These are phyloP conservation scores for Apis cerana DNA, from an alignment of 1,140 invertebrate genomes.

Conservation along the genomic window DNA sequence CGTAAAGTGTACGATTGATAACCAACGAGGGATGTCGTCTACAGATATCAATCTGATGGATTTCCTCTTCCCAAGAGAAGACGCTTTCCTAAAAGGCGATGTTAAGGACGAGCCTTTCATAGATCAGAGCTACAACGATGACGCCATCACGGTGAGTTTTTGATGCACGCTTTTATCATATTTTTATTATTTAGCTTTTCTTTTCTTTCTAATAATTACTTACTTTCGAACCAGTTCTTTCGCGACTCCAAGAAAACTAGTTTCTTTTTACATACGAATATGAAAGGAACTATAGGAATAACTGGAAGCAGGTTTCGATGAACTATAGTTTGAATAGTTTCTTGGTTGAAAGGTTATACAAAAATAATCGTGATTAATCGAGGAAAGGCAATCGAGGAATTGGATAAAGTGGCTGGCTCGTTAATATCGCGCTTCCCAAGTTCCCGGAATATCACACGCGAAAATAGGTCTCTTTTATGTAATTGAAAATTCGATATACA, in stretches of 20 bases:
- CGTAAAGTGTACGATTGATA: not conserved
- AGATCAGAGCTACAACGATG: constrained; percentile 59
- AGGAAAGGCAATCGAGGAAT: not conserved
- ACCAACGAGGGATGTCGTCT: constrained; percentile 31
- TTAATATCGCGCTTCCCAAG: not conserved
- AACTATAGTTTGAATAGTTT: not conserved
- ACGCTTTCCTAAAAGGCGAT: constrained; percentile 65
- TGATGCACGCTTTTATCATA: not conserved
- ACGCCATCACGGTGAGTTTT: constrained; percentile 66
- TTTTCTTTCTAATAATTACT: no score
- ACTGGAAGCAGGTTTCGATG: not conserved
- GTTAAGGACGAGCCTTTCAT: constrained; percentile 70
- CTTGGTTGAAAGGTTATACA: no score
- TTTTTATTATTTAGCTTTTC: not conserved
- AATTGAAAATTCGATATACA: not conserved
- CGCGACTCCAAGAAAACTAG: not conserved
- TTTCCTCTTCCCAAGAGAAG: constrained; percentile 65
- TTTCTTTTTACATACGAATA: not conserved
- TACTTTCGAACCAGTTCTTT: not conserved
- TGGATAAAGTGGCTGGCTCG: not conserved
- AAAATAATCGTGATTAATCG: not conserved
- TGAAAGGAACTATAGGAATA: not conserved
- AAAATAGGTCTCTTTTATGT: not conserved
- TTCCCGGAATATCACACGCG: not conserved
- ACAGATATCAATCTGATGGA: constrained; percentile 70